Evolutionary conservation across 2,113 vertebrate species (phyloP), one percentile per base, ranked within the genome.

Genomic region (Hirundichthys speculiger): DNA sequence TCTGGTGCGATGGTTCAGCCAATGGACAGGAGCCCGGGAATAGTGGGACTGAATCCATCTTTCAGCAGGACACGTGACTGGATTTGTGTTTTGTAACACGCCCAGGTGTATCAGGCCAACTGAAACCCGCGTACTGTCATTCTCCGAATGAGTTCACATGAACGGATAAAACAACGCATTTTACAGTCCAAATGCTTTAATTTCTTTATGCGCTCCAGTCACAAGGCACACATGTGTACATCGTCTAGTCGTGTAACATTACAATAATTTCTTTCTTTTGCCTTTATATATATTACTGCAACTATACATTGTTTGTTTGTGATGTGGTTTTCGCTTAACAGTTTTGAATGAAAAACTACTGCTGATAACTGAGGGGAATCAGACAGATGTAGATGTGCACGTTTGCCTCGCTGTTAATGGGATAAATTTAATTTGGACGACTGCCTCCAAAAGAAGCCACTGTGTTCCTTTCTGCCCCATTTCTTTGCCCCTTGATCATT

Each of bases 401-500:
- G n/a, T 49, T 39, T 25, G 4, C 25, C n/a, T n/a, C n/a, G n/a
- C 43, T 16, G 24, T 34, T 20, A 9, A 24, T 48, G 16, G 30
- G 41, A 27, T 22, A 49, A 41, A 69, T 38, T n/a, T 38, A 13
- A 43, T 16, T 70, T 27, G 13, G 13, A 27, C 6, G 15, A 25
- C 42, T 43, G 70, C 48, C 48, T 50, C 16, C 2, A 70, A 18
- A 53, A 45, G 56, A 56, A 25, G 45, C 42, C 34, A 15, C 42
- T 40, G 20, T 45, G 24, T 68, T 49, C 20, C 38, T 66, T 48
- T 60, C 48, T 10, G 25, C 1, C 11, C 9, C 1, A 12, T 66
- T 34, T 75, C 79, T 77, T 78, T 77, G 63, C 81, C 72, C 77
- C 60, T 16, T 51, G 52, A 67, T 83, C 80, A 85, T 83, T 81